Conservation (phyloP, 2,113 vertebrate genomes). For the Aspiorhynchus laticeps region DNA sequence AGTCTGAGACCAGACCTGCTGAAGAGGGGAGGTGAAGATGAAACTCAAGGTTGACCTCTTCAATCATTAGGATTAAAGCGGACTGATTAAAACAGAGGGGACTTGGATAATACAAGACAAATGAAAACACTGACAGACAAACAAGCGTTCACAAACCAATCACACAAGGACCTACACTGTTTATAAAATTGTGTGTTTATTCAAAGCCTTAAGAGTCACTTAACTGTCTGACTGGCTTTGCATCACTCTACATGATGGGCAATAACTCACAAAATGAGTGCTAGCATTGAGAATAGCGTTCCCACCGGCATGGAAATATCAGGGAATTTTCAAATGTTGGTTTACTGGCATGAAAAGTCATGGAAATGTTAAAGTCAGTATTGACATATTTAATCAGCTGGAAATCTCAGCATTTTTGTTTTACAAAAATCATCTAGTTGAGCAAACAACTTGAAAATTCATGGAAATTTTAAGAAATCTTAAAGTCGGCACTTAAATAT, state of each 20-base stretch:
- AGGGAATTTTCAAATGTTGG: not conserved
- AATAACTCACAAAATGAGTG: not conserved
- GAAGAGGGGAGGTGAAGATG: constrained; percentile 89
- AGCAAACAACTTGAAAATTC: not conserved
- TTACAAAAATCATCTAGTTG: not conserved
- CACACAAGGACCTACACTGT: not conserved
- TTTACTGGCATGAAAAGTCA: not conserved
- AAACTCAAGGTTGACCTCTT: not conserved
- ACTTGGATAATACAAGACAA: not conserved
- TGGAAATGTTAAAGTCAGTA: not conserved
- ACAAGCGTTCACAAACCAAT: not conserved
- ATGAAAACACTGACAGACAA: not conserved
- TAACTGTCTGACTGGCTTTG: constrained; percentile 16
- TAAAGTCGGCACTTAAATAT: too few species aligned
- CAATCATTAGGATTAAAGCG: not conserved
- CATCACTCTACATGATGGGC: not conserved
- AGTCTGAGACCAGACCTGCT: constrained; percentile 86
- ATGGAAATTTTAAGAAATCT: not conserved
- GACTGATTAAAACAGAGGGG: not conserved
- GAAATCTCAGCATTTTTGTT: not conserved
- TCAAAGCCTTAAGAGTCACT: constrained; percentile 1
- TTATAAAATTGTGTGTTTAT: constrained; percentile 3
- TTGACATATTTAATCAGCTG: not conserved
- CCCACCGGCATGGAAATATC: not conserved
- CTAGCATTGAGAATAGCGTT: not conserved